Conservation (phyloP, 2,888 invertebrate species). For the Lithophane leautieri region DNA sequence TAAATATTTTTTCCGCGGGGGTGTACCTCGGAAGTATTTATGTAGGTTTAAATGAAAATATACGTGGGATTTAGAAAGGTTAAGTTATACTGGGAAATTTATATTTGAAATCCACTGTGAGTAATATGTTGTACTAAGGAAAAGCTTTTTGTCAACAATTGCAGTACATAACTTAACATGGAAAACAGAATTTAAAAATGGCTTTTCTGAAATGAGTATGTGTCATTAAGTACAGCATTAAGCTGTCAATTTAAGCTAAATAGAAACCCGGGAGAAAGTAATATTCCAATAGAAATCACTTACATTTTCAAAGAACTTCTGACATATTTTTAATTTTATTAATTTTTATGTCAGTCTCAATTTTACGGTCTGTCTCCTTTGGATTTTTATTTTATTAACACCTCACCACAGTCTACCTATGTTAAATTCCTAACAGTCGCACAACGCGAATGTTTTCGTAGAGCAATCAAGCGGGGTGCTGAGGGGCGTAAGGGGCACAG, state of each 20-base stretch:
- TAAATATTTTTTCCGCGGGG: conserved; percentile 14
- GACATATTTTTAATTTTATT: conserved; percentile 20
- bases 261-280: neutral
- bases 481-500: too few relatives aligned
- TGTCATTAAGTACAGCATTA: neutral
- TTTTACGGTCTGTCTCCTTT: conserved; percentile 28
- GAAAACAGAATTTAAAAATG: neutral
- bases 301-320: neutral
- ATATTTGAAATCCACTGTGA: neutral
- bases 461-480: neutral
- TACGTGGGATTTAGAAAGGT: neutral
- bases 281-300: neutral
- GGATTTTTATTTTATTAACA: conserved; percentile 40
- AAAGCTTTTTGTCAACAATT: neutral
- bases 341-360: conserved; percentile 26
- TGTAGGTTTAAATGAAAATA: conserved; percentile 6
- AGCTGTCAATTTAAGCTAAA: neutral
- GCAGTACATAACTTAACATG: neutral
- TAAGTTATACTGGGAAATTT: neutral
- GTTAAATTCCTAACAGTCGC: neutral
- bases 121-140: too few relatives aligned
- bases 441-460: neutral
- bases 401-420: neutral
- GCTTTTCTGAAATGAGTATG: neutral
- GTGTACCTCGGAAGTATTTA: neutral